Evolutionary conservation across 2,113 vertebrate species (phyloP).

Genomic region (Okapia johnstoni): DNA sequence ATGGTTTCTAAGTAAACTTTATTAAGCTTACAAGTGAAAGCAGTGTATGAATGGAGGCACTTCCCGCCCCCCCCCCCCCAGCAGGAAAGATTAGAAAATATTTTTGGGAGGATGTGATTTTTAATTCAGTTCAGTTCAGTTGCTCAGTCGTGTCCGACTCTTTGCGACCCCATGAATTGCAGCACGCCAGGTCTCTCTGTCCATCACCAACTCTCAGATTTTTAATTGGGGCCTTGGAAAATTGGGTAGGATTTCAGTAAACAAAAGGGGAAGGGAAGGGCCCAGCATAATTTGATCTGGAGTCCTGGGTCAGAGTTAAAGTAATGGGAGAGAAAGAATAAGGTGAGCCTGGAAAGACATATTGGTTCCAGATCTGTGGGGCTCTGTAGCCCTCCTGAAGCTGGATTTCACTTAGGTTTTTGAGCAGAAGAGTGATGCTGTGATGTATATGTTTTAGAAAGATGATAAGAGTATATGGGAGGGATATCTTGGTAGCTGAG

Average conservation of each 20-base stretch:
- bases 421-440: neutral
- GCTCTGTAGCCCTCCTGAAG: neutral
- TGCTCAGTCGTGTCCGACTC: too few species aligned
- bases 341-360: neutral
- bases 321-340: too few species aligned
- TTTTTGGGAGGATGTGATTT: neutral
- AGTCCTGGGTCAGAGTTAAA: fast-evolving
- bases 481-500: neutral
- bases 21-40: neutral
- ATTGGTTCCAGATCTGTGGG: neutral
- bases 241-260: neutral
- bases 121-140: too few species aligned
- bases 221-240: neutral
- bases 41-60: neutral
- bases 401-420: neutral
- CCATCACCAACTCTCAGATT: too few species aligned
- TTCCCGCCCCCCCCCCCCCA: too few species aligned
- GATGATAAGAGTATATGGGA: neutral
- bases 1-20: neutral
- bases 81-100: neutral
- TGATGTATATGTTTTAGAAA: neutral
- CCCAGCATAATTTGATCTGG: neutral
- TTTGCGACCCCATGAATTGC: too few species aligned
- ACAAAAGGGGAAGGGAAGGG: neutral
- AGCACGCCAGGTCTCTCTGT: too few species aligned